Evolutionary conservation across 2,888 invertebrate genomes (phyloP).

Genomic region (Trachelus tabidus): DNA sequence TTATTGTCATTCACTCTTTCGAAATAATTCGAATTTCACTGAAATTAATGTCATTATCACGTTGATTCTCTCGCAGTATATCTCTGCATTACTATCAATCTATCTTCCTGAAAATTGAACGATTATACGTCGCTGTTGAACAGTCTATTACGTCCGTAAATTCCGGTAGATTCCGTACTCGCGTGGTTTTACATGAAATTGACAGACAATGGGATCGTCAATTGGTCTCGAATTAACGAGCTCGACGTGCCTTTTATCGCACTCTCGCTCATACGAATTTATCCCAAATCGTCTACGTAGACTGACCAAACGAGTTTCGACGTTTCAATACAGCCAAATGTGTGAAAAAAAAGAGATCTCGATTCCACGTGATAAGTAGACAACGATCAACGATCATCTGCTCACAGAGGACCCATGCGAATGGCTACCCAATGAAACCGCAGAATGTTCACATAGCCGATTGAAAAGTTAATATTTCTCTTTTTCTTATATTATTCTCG

Average conservation of each 20-base stretch:
- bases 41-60: slow-evolving; percentile 41
- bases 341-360: not conserved
- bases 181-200: slow-evolving; percentile 12
- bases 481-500: not conserved
- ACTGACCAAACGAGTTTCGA: not conserved
- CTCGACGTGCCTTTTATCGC: not conserved
- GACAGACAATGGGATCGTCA: slow-evolving; percentile 29
- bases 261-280: not conserved
- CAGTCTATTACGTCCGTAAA: slow-evolving; percentile 34
- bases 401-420: not conserved
- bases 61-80: slow-evolving; percentile 9
- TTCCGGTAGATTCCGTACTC: slow-evolving; percentile 21
- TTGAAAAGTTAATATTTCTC: not conserved
- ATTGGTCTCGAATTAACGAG: slow-evolving; percentile 29
- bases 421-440: not conserved
- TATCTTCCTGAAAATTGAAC: slow-evolving; percentile 22
- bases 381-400: not conserved
- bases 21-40: slow-evolving; percentile 41
- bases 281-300: not conserved
- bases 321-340: not conserved
- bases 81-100: not conserved
- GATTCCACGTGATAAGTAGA: not conserved
- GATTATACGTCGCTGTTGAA: slow-evolving; percentile 30
- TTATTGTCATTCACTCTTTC: slow-evolving; percentile 54
- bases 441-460: not conserved